A percentile compares a stretch with the other conserved stretches of the same genome.
These are phyloP conservation scores for Spheniscus humboldti DNA, from an alignment of 2,797 vertebrate species.

Conservation along the genomic window DNA sequence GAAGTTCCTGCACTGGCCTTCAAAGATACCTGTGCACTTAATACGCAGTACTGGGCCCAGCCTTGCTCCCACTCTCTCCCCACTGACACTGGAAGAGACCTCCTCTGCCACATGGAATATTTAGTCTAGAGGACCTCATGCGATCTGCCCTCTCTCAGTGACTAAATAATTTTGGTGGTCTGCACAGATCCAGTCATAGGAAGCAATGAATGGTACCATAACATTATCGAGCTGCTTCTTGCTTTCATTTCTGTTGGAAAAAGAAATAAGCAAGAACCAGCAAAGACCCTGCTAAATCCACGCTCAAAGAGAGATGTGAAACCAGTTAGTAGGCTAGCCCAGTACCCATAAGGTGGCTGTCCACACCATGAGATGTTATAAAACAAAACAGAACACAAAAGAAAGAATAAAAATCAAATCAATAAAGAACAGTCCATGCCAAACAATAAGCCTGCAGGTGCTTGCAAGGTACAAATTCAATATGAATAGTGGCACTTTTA, in stretches of 20 bases:
- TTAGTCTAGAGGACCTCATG: background rate
- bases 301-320: constrained; percentile 5
- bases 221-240: background rate
- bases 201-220: background rate
- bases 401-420: background rate
- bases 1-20: background rate
- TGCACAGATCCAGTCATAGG: background rate
- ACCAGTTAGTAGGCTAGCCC: constrained; percentile 32
- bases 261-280: constrained; percentile 15
- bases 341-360: background rate
- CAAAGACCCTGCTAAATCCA: constrained; percentile 14
- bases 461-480: constrained; percentile 54
- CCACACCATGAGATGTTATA: constrained; percentile 34
- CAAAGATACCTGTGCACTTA: background rate
- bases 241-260: constrained; percentile 11
- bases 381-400: constrained; percentile 40
- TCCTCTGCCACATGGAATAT: background rate
- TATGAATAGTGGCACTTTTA: constrained; percentile 34
- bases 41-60: background rate
- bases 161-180: background rate
- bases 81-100: background rate
- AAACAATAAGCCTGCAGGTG: constrained; percentile 54
- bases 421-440: constrained; percentile 11
- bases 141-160: fast-evolving
- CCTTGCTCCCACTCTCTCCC: background rate